Evolutionary conservation across 2,113 vertebrate genomes (phyloP), one percentile per base, ranked within the genome.

Genomic region (Menidia beryllina): DNA sequence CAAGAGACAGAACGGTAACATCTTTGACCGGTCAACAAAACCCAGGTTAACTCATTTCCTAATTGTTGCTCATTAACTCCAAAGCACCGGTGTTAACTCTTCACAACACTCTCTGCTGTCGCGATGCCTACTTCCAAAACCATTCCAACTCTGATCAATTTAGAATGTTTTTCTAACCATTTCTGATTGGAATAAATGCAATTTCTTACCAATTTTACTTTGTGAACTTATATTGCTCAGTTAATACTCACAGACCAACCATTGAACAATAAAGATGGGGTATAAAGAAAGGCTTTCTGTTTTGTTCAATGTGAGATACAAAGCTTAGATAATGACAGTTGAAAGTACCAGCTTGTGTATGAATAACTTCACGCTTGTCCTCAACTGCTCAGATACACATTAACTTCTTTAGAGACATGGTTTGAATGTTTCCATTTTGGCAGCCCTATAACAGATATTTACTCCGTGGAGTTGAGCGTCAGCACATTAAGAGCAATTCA

Each of bases 51-150:
- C 36, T 87, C 21, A 87, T 89, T 87, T 79, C 64, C 66, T 78
- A 63, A 88, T 70, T 86, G 75, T 88, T 89, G 84, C 75, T 86
- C 49, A 79, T 84, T 89, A 86, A 89, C 85, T 53, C 47, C 77
- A 76, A 64, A 69, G 36, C 39, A 53, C 21, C 24, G 0, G 59
- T 0, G 53, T 79, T 66, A 77, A 60, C 74, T 69, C 70, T 58
- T 62, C 34, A 59, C 60, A 76, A 47, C 48, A 48, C 26, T 47
- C 21, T 9, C 61, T 34, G 36, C 54, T 69, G 68, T 74, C 64
- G 67, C 23, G 34, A 17, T n/a, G 27, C 13, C 9, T 5, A 13
- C 3, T 45, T 54, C 23, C 14, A 39, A 9, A 6, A 9, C 34
- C 5, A 58, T 30, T n/a, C n/a, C 21, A 26, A 19, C 41, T 39